These are phyloP conservation scores for Macrostomum lignano DNA, from an alignment of 1,140 invertebrate genomes.

Conservation along the genomic window DNA sequence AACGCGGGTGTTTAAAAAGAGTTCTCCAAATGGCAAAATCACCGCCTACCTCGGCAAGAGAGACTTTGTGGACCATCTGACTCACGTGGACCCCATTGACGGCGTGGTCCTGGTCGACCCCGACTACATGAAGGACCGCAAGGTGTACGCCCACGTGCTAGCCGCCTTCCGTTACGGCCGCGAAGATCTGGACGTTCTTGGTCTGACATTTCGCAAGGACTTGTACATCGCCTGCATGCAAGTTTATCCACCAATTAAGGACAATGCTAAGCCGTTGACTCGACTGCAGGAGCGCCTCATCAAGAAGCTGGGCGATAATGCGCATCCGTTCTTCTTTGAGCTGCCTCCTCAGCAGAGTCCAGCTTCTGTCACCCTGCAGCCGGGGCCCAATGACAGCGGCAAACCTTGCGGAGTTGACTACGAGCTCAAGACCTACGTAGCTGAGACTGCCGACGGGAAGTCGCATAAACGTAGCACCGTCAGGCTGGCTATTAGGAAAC, in stretches of 20 bases:
- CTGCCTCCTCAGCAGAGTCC: constrained; percentile 18
- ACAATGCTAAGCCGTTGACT: constrained; percentile 35
- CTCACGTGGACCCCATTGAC: constrained; percentile 60
- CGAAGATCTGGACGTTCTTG: constrained; percentile 85
- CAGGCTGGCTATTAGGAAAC: constrained; percentile 41
- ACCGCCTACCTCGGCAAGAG: constrained; percentile 62
- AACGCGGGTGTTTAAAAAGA: constrained; percentile 8
- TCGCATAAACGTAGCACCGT: constrained; percentile 48
- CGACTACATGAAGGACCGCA: constrained; percentile 50
- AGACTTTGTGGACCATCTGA: constrained; percentile 62
- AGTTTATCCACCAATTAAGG: constrained; percentile 7
- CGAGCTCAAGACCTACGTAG: constrained; percentile 76
- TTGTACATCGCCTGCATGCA: constrained; percentile 57
- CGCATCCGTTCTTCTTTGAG: constrained; percentile 92
- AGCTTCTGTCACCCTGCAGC: constrained; percentile 18
- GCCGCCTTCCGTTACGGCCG: constrained; percentile 89
- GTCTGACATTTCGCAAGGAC: constrained; percentile 87
- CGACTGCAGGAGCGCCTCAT: constrained; percentile 70
- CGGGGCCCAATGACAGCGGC: background rate
- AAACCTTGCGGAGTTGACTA: constrained; percentile 87
- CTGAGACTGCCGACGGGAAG: constrained; percentile 63
- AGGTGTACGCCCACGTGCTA: constrained; percentile 71
- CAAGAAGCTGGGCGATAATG: constrained; percentile 80
- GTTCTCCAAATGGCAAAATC: constrained; percentile 35
- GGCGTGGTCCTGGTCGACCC: constrained; percentile 90